Base-by-base conservation (phyloP, 2,113 vertebrate genomes). In the Larimichthys crocea region DNA sequence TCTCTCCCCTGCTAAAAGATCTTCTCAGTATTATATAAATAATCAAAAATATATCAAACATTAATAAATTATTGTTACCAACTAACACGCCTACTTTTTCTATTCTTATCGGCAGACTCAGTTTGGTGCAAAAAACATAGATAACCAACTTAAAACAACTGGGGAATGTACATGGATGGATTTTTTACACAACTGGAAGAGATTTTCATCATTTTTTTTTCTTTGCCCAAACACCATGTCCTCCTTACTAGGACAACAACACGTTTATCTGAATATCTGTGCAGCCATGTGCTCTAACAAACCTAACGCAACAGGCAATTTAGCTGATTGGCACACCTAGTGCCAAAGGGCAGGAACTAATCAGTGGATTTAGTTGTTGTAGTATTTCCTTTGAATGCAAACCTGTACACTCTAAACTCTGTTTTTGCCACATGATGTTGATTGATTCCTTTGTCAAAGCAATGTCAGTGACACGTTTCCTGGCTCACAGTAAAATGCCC, bases 291-390 rank as follows among this genome's bases (percentile, higher is more conserved):
- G 17, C 8, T 14, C 14, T 29, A 5, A 57, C 4, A 49, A 35
- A 56, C 46, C 59, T 65, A 22, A 73, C 29, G 19, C 22, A 29
- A n/a, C 52, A 48, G 72, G 15, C 20, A 22, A 50, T 64, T 74
- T 44, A 29, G 11, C 29, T 74, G 75, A 76, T 82, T 74, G 66
- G 24, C 42, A 2, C 35, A 59, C 44, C 12, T 29, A 48, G 20
- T 48, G 35, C 26, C 64, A 31, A 44, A 78, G 29, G 71, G 26
- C 59, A 53, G 48, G 24, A 70, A 64, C 44, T 44, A 68, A 85
- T 81, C 65, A 61, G 59, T 31, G 10, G 24, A 77, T 10, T 56
- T 24, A n/a, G 44, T 55, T 61, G 53, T 40, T 56, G 5, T 12
- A 16, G n/a, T 48, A 22, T 52, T 84, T 60, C 0, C 3, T 61